Conservation (phyloP, 2,113 vertebrate species). For the Pelecanoides urinatrix region DNA sequence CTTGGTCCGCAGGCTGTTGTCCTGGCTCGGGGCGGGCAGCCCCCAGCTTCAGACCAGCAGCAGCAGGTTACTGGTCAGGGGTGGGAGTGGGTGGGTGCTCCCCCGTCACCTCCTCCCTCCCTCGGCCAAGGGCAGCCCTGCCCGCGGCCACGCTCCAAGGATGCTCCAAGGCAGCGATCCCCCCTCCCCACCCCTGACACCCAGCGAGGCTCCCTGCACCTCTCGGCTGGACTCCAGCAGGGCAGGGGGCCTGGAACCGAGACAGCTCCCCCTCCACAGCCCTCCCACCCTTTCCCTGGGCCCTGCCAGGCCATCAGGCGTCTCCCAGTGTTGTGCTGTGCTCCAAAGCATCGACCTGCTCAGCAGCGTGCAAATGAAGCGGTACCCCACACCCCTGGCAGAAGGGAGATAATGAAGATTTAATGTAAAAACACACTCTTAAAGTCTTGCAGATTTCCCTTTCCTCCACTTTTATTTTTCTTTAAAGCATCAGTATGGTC, state of each 20-base stretch:
- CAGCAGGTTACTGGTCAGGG: background rate
- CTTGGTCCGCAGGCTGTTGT: accelerated
- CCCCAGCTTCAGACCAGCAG: too few relatives aligned
- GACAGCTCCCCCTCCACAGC: background rate
- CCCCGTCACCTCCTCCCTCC: background rate
- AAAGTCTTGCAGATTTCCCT: background rate
- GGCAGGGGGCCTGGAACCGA: background rate
- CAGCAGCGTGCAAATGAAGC: background rate
- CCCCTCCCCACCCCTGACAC: background rate
- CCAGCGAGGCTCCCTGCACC: background rate
- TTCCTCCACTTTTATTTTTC: background rate
- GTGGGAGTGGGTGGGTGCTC: too few relatives aligned
- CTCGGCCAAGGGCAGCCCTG: accelerated
- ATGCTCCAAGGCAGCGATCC: background rate
- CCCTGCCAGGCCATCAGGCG: background rate
- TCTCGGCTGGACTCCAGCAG: background rate
- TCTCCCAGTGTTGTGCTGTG: background rate
- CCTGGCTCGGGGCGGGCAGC: background rate
- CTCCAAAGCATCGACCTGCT: background rate
- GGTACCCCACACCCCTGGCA: background rate
- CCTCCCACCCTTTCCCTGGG: background rate
- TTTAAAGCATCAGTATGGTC: background rate
- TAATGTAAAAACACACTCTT: background rate
- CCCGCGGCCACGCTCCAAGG: background rate
- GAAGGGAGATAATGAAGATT: background rate